These are phyloP conservation scores for Vanessa cardui DNA, from an alignment of 2,888 invertebrate species.

Conservation along the genomic window DNA sequence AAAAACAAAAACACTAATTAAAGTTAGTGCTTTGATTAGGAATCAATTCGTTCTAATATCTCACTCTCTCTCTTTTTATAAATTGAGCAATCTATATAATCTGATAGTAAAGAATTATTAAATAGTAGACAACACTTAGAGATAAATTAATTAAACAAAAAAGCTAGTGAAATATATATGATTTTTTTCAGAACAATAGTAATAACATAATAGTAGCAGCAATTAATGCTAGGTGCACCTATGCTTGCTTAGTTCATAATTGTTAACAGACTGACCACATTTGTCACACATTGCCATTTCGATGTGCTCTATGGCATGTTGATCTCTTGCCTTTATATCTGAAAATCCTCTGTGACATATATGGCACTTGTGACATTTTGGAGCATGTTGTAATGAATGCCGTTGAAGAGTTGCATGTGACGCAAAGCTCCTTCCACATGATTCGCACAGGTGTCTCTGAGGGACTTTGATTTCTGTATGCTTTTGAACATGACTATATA, in stretches of 20 bases:
- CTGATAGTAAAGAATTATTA: too few species aligned
- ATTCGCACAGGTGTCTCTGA: slow-evolving; percentile 68
- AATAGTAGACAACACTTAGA: too few species aligned
- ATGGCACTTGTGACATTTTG: slow-evolving; percentile 50
- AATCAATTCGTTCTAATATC: too few species aligned
- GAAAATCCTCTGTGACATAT: slow-evolving; percentile 57
- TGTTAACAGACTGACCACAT: slow-evolving; percentile 64
- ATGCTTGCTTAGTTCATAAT: slow-evolving; percentile 55
- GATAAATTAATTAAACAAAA: too few species aligned
- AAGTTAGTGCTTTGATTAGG: too few species aligned
- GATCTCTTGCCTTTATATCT: slow-evolving; percentile 50
- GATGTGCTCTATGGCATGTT: slow-evolving; percentile 57
- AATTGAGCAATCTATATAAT: too few species aligned
- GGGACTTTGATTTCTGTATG: slow-evolving; percentile 64
- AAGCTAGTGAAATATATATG: too few species aligned
- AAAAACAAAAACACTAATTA: too few species aligned
- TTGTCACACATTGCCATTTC: slow-evolving; percentile 69
- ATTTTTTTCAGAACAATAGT: too few species aligned
- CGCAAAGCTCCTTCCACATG: slow-evolving; percentile 71
- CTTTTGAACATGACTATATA: slow-evolving; percentile 83
- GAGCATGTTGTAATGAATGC: slow-evolving; percentile 58
- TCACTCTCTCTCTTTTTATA: too few species aligned
- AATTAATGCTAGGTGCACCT: slow-evolving; percentile 47
- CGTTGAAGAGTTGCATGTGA: slow-evolving; percentile 59
- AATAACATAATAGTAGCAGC: neutral